Base-by-base conservation (phyloP, 2,888 invertebrate species). In the Drepana falcataria region DNA sequence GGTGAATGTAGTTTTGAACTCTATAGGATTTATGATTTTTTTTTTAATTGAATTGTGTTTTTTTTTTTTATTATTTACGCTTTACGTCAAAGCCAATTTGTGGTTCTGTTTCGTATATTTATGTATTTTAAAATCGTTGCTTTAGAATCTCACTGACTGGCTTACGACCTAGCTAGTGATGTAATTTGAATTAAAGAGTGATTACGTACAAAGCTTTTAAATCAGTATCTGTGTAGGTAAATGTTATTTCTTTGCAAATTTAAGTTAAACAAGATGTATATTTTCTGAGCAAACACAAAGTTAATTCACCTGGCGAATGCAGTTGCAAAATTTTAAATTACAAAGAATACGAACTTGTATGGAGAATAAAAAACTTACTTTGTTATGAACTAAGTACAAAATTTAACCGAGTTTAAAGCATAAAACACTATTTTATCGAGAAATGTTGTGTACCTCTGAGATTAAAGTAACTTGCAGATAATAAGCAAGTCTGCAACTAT, bases 281-380 rank as follows among this genome's bases (percentile, higher is more conserved):
- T 44, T 44, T 44, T 9, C 51, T 34, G 51, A 40, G 40, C 41
- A 51, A 51, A 51, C 9, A 61, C 60, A 58, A 71, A 71, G 63
- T 70, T 74, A 65, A 66, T 73, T 73, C 69, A 72, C 68, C 73
- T 75, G 70, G 71, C 73, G 77, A 69, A 78, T 75, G 73, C 74
- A 78, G 75, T 73, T 73, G 73, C 71, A 71, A 82, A 85, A 81
- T 83, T 86, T 85, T 79, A 84, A 84, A 85, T 86, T 83, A 82
- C 80, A 78, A 84, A 81, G 82, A 81, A 85, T 83, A 68, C 69
- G 71, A 69, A 79, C 72, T 79, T 71, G 75, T 74, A 78, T 79
- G 75, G 73, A 69, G 66, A 80, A 80, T 68, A 62, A 63, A 66
- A 77, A 77, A 78, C 75, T 76, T 71, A 72, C 67, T 78, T 85